Evolutionary conservation across 2,888 invertebrate genomes (phyloP), one percentile per base, ranked within the genome.

Genomic region (Diachrysia chrysitis): DNA sequence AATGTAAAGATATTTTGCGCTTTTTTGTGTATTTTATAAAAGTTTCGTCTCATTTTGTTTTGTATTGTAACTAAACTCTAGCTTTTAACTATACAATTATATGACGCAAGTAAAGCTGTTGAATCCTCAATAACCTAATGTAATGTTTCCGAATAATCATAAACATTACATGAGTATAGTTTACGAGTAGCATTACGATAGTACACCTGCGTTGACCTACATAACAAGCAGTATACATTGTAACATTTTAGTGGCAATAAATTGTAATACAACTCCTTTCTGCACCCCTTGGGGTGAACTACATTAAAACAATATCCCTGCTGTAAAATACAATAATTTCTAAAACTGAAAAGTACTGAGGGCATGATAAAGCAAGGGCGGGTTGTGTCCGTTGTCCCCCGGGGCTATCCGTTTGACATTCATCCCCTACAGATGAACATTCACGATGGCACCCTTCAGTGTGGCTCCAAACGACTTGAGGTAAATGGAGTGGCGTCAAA

Each of bases 351-450:
- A 67, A 64, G 60, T 69, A 68, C 61, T 58, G 46, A 46, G 66
- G 69, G 68, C 57, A 65, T 71, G 68, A 76, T 79, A 71, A 71
- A 75, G 75, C 76, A 70, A 70, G 70, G 74, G 77, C 66, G 63
- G 79, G 73, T 70, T 59, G 69, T 71, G 66, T 78, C 73, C 65
- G 51, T 63, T 23, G 57, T 78, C 85, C 85, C 85, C 21, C 16
- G 81, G 73, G 83, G 73, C 66, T 56, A 63, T 57, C 57, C 74
- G 71, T 77, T 85, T 84, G 81, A 83, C 85, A 83, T 80, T 73
- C 66, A 73, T 77, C 71, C 74, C 78, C 57, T 79, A 77, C n/a
- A 42, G 16, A n/a, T 42, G 42, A n/a, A 42, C 42, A 42, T n/a
- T 42, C 42, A 42, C 42, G 42, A n/a, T 6, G 4, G 42, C 42